Conservation (phyloP, 2,888 invertebrate genomes). For the Cyaniris semiargus region DNA sequence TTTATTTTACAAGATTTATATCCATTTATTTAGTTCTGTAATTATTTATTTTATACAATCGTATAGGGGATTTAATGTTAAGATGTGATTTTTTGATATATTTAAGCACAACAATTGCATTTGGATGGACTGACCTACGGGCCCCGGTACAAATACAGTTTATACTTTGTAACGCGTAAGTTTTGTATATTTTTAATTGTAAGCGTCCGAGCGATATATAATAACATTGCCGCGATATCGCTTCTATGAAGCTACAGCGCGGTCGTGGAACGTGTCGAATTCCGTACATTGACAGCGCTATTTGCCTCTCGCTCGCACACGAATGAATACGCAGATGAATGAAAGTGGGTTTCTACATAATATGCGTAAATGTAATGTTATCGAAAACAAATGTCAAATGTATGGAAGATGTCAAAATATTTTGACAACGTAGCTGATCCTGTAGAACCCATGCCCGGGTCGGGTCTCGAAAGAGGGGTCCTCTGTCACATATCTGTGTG, state of each 20-base stretch:
- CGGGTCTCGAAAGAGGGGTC: too few relatives aligned
- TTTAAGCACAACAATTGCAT: conserved; percentile 63
- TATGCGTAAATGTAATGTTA: not conserved
- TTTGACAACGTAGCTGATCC: too few relatives aligned
- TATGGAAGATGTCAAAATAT: not conserved
- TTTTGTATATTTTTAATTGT: conserved; percentile 65
- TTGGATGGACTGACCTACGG: conserved; percentile 57
- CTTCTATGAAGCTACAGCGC: conserved; percentile 69
- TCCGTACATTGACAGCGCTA: not conserved
- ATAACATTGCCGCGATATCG: conserved; percentile 64
- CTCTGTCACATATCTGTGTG: too few relatives aligned
- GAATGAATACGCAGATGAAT: not conserved
- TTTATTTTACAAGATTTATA: conserved; percentile 19
- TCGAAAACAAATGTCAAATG: not conserved
- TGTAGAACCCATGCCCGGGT: too few relatives aligned
- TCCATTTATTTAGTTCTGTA: conserved; percentile 42
- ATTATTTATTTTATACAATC: conserved; percentile 66
- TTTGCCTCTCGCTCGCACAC: too few relatives aligned
- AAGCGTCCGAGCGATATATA: conserved; percentile 52
- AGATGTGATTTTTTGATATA: conserved; percentile 51
- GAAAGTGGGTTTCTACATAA: not conserved
- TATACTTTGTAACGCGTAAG: conserved; percentile 67
- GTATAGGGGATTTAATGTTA: conserved; percentile 36
- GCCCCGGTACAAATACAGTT: conserved; percentile 71
- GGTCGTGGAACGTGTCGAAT: not conserved